phyloP scores from a whole-genome alignment of 2,113 vertebrate genomes.

The Lasiurus cinereus region DNA sequence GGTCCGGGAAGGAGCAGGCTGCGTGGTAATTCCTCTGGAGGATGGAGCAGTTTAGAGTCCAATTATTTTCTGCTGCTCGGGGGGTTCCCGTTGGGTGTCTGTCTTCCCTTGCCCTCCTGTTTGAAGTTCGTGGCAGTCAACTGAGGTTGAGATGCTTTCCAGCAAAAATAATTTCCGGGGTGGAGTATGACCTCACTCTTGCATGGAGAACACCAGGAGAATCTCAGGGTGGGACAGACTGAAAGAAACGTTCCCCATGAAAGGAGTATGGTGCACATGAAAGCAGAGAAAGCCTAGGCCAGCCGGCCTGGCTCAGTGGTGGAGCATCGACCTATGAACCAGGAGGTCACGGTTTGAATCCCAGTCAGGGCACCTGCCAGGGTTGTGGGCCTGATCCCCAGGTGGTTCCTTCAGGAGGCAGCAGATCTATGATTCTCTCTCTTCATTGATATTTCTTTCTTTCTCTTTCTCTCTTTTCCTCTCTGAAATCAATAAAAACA shows the following conservation, averaged over 20 bases:
- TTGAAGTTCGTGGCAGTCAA: background rate
- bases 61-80: conserved; percentile 61
- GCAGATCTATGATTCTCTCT: too few relatives aligned
- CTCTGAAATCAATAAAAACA: too few relatives aligned
- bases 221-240: background rate
- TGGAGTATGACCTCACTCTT: conserved; percentile 6
- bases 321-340: too few relatives aligned
- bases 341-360: too few relatives aligned
- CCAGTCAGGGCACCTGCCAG: too few relatives aligned
- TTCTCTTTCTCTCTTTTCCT: too few relatives aligned
- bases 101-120: background rate
- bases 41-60: background rate
- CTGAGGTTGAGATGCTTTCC: conserved; percentile 19
- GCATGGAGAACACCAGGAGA: background rate
- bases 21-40: conserved; percentile 36
- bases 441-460: too few relatives aligned
- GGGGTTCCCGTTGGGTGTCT: conserved; percentile 26
- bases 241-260: background rate
- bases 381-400: too few relatives aligned
- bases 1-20: background rate
- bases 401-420: too few relatives aligned
- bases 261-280: background rate
- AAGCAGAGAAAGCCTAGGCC: background rate
- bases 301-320: too few relatives aligned
- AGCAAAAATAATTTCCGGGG: conserved; percentile 37